Evolutionary conservation across 2,888 invertebrate species (phyloP), one percentile per base, ranked within the genome.

Genomic region (Meta bourneti): DNA sequence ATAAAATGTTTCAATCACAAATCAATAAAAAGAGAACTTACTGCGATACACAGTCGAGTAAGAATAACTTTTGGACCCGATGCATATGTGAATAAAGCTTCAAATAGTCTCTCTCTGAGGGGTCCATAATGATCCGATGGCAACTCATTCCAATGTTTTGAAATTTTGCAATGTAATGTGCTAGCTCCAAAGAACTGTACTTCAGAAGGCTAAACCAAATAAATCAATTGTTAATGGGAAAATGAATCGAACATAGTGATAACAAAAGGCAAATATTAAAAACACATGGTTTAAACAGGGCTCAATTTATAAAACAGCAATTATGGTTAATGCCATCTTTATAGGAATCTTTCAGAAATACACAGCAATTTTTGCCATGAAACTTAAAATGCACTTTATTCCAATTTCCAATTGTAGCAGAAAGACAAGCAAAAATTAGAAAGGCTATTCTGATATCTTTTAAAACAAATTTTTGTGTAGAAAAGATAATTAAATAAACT

Each of bases 181-280:
- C 97, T 97, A 6, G 98, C 98, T 88, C 97, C 98, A 96, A 98
- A 99, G 95, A 98, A 98, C 95, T 98, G 98, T 61, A 98, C 97
- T 95, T 98, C 98, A 93, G 97, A 97, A 89, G 96, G 96, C 98
- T 98, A 95, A 78, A 96, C 95, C 92, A 87, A 83, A 84, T 13
- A 11, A 34, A 34, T 34, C 4, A 34, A 34, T 34, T 34, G 34
- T 34, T 34, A 34, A 34, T 34, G 34, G 34, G 34, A 4, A 34
- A 34, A 34, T 34, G 1, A 34, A 34, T 34, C 34, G 4, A 34
- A 34, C 34, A 34, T 34, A 34, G 1, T 34, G 34, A 4, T 34
- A 34, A 34, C 34, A 34, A 34, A 34, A 34, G 34, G 34, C 4
- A 20, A 51, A 20, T 80, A 34, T 34, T 81, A 48, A 91, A 70